phyloP scores from a whole-genome alignment of 2,113 vertebrate genomes.

The Thamnaconus septentrionalis region DNA sequence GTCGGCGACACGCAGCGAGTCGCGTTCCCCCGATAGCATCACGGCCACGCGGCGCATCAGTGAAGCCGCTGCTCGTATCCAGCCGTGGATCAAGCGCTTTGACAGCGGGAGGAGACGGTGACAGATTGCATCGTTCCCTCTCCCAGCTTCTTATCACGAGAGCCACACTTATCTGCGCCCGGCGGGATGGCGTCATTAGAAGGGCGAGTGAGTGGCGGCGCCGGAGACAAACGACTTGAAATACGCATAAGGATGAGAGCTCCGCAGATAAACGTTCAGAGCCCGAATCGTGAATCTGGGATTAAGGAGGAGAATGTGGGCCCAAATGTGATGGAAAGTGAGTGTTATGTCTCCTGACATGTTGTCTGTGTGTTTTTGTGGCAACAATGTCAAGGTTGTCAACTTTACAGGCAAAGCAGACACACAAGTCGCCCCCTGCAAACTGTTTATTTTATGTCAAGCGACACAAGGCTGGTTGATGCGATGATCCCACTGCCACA shows the following conservation, averaged over 20 bases:
- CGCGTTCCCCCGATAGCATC: too few relatives aligned
- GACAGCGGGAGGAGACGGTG: slow-evolving; percentile 50
- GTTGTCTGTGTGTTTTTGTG: too few relatives aligned
- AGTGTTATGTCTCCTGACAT: too few relatives aligned
- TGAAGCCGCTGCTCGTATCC: slow-evolving; percentile 29
- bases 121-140: slow-evolving; percentile 48
- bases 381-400: too few relatives aligned
- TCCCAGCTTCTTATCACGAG: slow-evolving; percentile 50
- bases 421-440: too few relatives aligned
- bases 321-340: not conserved
- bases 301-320: slow-evolving; percentile 1
- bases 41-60: slow-evolving; percentile 19
- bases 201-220: slow-evolving; percentile 14
- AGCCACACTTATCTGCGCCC: slow-evolving; percentile 47
- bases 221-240: slow-evolving; percentile 30
- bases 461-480: too few relatives aligned
- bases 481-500: too few relatives aligned
- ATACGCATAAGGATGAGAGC: slow-evolving; percentile 12
- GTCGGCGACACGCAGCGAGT: slow-evolving; percentile 3
- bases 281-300: slow-evolving; percentile 30
- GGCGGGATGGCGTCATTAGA: slow-evolving; percentile 37
- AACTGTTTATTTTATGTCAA: too few relatives aligned
- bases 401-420: too few relatives aligned
- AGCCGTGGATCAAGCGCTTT: slow-evolving; percentile 31
- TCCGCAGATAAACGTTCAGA: slow-evolving; percentile 22